A percentile compares a stretch with the other conserved stretches of the same genome.
phyloP scores from a whole-genome alignment of 2,797 vertebrate genomes.

The Rousettus madagascariensis region DNA sequence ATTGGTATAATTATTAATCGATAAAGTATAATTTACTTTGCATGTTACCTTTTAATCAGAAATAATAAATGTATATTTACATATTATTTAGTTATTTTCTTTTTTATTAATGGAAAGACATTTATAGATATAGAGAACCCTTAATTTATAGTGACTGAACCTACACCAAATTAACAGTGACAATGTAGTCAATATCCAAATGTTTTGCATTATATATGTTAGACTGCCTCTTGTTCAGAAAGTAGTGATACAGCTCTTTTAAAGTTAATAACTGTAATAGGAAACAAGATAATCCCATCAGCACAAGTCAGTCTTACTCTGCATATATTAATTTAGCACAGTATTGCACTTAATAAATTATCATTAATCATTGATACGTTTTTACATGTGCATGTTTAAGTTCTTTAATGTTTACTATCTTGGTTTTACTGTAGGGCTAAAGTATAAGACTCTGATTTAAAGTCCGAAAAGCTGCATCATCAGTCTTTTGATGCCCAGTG shows the following conservation, averaged over 20 bases:
- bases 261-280: constrained; percentile 58
- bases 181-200: constrained; percentile 21
- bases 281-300: constrained; percentile 69
- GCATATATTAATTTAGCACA: constrained; percentile 60
- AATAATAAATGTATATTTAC: constrained; percentile 27
- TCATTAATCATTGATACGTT: constrained; percentile 62
- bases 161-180: constrained; percentile 44
- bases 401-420: constrained; percentile 48
- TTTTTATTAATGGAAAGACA: not conserved
- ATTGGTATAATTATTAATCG: constrained; percentile 12
- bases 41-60: constrained; percentile 48
- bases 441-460: constrained; percentile 60
- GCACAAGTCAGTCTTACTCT: constrained; percentile 19
- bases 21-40: not conserved
- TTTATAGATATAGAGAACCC: not conserved
- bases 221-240: constrained; percentile 55
- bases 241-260: constrained; percentile 58
- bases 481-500: constrained; percentile 66
- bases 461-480: constrained; percentile 58
- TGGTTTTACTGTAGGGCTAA: constrained; percentile 53
- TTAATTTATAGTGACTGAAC: not conserved
- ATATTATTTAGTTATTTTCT: constrained; percentile 1
- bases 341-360: constrained; percentile 70
- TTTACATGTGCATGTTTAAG: constrained; percentile 64
- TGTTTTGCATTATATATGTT: constrained; percentile 36